phyloP scores from a whole-genome alignment of 1,140 invertebrate species.

The Leptinotarsa undecemlineata region DNA sequence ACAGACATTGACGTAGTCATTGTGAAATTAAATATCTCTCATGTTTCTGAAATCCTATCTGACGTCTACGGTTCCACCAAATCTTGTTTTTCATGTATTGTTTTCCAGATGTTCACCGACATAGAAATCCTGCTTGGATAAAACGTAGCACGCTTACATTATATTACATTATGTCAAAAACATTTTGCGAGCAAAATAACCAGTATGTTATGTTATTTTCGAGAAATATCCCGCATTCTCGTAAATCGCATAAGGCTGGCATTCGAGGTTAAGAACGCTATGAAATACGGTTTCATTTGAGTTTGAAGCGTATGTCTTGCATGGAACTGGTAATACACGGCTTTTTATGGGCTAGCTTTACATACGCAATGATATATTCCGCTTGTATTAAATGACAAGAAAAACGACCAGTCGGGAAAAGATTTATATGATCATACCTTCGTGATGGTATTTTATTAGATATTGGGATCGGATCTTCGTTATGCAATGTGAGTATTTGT shows the following conservation, averaged over 20 bases:
- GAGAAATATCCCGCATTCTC: not conserved
- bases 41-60: too few species aligned
- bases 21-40: too few species aligned
- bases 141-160: too few species aligned
- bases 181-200: too few species aligned
- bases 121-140: too few species aligned
- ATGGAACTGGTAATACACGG: not conserved
- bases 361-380: not conserved
- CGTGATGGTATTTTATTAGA: not conserved
- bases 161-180: too few species aligned
- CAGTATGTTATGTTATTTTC: too few species aligned
- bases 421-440: not conserved
- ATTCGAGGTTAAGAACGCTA: not conserved
- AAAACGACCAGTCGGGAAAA: not conserved
- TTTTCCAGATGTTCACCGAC: too few species aligned
- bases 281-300: conserved; percentile 3
- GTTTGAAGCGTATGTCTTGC: not conserved
- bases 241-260: not conserved
- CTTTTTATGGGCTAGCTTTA: not conserved
- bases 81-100: too few species aligned
- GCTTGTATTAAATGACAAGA: not conserved
- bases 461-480: not conserved
- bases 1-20: too few species aligned
- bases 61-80: too few species aligned
- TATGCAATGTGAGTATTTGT: not conserved